Evolutionary conservation across 1,140 invertebrate species (phyloP), one percentile per base, ranked within the genome.

Genomic region (Xylocopa sonorina): DNA sequence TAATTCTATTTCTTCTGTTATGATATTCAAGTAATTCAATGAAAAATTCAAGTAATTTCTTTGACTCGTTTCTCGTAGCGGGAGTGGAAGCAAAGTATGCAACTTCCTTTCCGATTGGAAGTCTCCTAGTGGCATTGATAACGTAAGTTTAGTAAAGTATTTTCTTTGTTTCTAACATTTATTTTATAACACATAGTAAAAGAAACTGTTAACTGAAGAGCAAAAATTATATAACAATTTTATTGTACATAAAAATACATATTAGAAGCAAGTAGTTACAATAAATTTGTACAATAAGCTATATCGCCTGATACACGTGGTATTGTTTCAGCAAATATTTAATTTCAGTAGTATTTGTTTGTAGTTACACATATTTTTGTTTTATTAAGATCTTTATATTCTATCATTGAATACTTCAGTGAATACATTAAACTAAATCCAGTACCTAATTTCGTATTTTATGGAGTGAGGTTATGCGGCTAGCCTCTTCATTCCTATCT

Each of bases 41-140:
- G n/a, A n/a, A n/a, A n/a, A n/a, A n/a, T n/a, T 50, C 34, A 53
- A 29, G 10, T 9, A 38, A 18, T 41, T 16, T 21, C 18, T 5
- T 16, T 14, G 0, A 3, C 10, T 27, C 0, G 24, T 29, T 27
- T 27, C 1, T 12, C 14, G 18, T 27, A 38, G 1, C 12, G 14
- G 1, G 2, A 29, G 46, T 3, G 1, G 16, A n/a, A 27, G 57
- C 24, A 32, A 63, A n/a, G 3, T 16, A 7, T 38, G 0, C 0
- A 46, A 73, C 78, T 86, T 89, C 85, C 87, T 88, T 87, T 87
- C 80, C 83, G 34, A 51, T 80, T 79, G 87, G 82, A 86, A 87
- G 66, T 91, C 94, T 96, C 95, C 95, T 95, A 94, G 95, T 96
- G 95, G 95, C 95, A 95, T 96, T 92, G 93, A 89, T 93, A 92